Evolutionary conservation across 2,797 vertebrate genomes (phyloP).

Genomic region (Aselliscus stoliczkanus): DNA sequence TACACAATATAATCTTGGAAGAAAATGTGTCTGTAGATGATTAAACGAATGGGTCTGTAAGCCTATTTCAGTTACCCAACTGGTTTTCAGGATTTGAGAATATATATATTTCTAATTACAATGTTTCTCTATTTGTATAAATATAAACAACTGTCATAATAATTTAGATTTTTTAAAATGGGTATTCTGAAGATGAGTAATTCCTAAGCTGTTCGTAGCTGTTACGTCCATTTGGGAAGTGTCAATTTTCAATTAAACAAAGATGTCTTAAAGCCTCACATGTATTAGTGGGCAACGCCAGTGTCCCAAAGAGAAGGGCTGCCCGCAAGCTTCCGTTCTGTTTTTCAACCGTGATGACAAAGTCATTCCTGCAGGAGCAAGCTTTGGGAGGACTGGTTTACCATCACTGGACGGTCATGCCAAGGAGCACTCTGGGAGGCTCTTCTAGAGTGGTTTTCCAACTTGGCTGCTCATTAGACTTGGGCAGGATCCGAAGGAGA

Average conservation of each 20-base stretch:
- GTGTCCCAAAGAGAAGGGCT: neutral
- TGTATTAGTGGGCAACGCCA: too few relatives aligned
- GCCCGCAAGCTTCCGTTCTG: rapidly evolving
- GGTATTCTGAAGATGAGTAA: neutral
- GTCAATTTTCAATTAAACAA: neutral
- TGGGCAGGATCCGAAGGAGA: rapidly evolving
- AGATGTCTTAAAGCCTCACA: neutral
- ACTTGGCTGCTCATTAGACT: neutral
- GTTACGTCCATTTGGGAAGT: neutral
- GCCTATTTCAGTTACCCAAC: neutral
- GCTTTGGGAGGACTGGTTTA: neutral
- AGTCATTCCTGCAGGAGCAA: neutral
- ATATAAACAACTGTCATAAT: neutral
- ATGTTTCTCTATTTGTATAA: neutral
- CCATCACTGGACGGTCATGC: neutral
- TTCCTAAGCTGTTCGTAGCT: neutral
- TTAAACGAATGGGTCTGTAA: neutral
- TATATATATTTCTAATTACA: neutral
- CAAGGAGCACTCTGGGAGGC: neutral
- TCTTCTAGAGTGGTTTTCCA: neutral
- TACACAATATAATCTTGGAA: rapidly evolving
- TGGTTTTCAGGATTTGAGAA: rapidly evolving
- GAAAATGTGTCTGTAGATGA: neutral
- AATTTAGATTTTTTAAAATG: neutral
- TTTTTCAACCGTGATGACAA: neutral